phyloP scores from a whole-genome alignment of 2,888 invertebrate genomes.

The Malthinus seriepunctatus region DNA sequence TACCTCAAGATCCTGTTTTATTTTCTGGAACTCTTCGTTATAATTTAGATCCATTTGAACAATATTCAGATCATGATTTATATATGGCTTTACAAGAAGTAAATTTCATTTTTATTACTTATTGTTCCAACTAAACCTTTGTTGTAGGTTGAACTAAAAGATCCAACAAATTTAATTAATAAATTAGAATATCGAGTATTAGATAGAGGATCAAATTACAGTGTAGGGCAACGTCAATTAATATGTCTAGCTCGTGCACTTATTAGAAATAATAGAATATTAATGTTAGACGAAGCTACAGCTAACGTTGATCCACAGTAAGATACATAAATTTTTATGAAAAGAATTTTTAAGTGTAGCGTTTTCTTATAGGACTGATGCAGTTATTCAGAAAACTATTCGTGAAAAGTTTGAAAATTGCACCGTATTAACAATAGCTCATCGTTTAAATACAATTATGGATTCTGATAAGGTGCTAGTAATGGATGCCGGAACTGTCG shows the following conservation, averaged over 20 bases:
- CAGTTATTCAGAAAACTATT: slow-evolving; percentile 82
- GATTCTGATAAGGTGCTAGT: slow-evolving; percentile 88
- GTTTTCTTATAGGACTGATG: slow-evolving; percentile 67
- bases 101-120: slow-evolving; percentile 40
- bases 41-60: slow-evolving; percentile 76
- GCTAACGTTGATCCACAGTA: slow-evolving; percentile 89
- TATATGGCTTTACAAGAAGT: slow-evolving; percentile 76
- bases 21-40: slow-evolving; percentile 74
- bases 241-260: slow-evolving; percentile 90
- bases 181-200: slow-evolving; percentile 71
- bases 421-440: slow-evolving; percentile 89
- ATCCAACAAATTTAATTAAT: slow-evolving; percentile 62
- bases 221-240: slow-evolving; percentile 88
- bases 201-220: slow-evolving; percentile 83
- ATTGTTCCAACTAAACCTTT: background rate
- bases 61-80: slow-evolving; percentile 68
- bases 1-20: slow-evolving; percentile 75
- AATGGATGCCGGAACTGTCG: slow-evolving; percentile 79
- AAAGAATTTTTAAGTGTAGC: background rate
- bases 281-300: slow-evolving; percentile 91
- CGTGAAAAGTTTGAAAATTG: slow-evolving; percentile 76
- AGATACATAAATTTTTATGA: slow-evolving; percentile 45
- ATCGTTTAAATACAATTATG: slow-evolving; percentile 89
- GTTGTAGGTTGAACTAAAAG: slow-evolving; percentile 72
- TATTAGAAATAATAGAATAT: slow-evolving; percentile 78